These are phyloP conservation scores for Ciconia stormi DNA, from an alignment of 2,113 vertebrate genomes.

Conservation along the genomic window DNA sequence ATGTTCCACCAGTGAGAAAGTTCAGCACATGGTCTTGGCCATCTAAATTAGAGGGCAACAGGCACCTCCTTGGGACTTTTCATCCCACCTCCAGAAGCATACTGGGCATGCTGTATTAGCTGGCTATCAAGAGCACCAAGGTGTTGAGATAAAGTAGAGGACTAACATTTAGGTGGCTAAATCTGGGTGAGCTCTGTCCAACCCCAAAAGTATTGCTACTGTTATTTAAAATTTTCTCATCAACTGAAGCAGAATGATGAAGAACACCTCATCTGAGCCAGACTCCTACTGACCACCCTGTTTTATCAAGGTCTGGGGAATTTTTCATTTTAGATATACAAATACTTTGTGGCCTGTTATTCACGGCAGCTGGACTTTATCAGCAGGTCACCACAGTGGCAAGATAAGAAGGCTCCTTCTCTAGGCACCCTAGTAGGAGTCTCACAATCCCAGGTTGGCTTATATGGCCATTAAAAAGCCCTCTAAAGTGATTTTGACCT, in stretches of 20 bases:
- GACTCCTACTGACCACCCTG: not conserved
- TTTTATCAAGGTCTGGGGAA: not conserved
- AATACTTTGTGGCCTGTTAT: not conserved
- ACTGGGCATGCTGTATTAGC: not conserved
- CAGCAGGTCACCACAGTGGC: not conserved
- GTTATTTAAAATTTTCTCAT: not conserved
- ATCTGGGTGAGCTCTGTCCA: not conserved
- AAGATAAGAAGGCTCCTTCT: not conserved
- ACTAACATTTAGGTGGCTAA: not conserved
- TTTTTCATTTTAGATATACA: not conserved
- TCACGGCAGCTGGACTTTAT: slow-evolving; percentile 26
- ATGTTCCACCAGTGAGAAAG: not conserved
- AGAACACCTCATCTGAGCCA: not conserved
- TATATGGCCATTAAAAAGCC: not conserved
- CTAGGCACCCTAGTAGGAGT: not conserved
- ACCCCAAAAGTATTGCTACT: not conserved
- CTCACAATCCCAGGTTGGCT: not conserved
- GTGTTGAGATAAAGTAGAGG: not conserved
- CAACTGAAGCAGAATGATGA: not conserved
- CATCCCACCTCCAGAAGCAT: not conserved
- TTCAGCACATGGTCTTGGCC: not conserved
- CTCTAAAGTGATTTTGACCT: not conserved
- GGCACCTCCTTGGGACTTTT: not conserved
- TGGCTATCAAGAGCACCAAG: not conserved
- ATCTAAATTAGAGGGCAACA: not conserved